Percentiles rank a stretch among this genome's conserved stretches.
These are phyloP conservation scores for Poecilia wingei DNA, from an alignment of 2,797 vertebrate genomes.

Conservation along the genomic window DNA sequence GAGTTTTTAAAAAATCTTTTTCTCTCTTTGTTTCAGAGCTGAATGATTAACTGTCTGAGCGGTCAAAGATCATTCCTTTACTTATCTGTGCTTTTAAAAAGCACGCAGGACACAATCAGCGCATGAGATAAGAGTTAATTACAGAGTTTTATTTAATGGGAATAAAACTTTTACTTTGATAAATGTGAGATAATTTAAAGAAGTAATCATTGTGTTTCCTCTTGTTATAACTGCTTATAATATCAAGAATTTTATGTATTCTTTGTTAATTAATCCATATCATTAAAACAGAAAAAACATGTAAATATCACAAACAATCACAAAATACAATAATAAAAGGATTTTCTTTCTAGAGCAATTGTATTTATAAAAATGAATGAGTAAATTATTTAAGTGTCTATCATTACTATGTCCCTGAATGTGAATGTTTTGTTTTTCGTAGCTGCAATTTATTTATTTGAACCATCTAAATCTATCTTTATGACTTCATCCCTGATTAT, in stretches of 20 bases:
- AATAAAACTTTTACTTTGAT: neutral
- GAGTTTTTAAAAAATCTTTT: neutral
- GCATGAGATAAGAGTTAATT: constrained; percentile 31
- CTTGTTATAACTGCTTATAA: constrained; percentile 25
- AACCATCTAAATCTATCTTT: neutral
- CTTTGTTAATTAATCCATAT: neutral
- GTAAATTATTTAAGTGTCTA: neutral
- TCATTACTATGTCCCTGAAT: neutral
- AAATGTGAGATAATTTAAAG: neutral
- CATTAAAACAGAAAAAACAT: neutral
- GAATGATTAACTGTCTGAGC: constrained; percentile 80
- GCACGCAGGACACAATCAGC: neutral
- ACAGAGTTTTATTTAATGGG: neutral
- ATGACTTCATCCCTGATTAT: neutral
- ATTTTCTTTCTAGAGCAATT: neutral
- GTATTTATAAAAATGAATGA: neutral
- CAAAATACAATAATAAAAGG: neutral
- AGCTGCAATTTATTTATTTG: neutral
- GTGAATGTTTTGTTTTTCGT: neutral
- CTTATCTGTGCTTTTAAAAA: constrained; percentile 25
- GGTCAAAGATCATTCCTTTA: constrained; percentile 64
- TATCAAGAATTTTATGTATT: neutral
- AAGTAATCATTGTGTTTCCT: constrained; percentile 7
- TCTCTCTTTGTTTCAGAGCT: constrained; percentile 24
- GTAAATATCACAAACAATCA: neutral